Conservation (phyloP, 2,888 invertebrate genomes). For the Sminthurinus aureus region DNA sequence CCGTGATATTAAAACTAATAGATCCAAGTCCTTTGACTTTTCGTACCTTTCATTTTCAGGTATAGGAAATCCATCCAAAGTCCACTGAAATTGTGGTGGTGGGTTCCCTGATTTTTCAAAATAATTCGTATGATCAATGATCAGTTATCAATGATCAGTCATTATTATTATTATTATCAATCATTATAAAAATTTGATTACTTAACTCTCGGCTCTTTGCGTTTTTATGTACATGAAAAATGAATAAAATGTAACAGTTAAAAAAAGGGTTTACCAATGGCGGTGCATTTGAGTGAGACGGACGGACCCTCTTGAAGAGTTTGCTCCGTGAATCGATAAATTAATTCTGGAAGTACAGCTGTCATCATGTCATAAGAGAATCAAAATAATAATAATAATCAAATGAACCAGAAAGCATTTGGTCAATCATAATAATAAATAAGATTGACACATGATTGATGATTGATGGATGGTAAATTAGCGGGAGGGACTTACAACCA, state of each 20-base stretch:
- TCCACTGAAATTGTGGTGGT: slow-evolving; percentile 90
- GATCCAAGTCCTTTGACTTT: neutral
- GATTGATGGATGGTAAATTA: neutral
- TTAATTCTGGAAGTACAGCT: slow-evolving; percentile 88
- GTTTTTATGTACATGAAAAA: too few relatives aligned
- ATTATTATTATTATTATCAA: too few relatives aligned
- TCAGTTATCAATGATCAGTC: too few relatives aligned
- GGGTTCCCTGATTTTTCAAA: slow-evolving; percentile 74
- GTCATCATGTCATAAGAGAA: too few relatives aligned
- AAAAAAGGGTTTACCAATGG: slow-evolving; percentile 66
- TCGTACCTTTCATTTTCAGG: slow-evolving; percentile 74
- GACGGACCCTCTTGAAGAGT: slow-evolving; percentile 90
- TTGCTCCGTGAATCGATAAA: slow-evolving; percentile 91
- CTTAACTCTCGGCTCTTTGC: too few relatives aligned
- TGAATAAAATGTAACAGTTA: too few relatives aligned
- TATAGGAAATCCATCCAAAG: slow-evolving; percentile 85
- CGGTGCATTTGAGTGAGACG: slow-evolving; percentile 90
- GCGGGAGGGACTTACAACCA: slow-evolving; percentile 71
- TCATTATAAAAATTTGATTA: too few relatives aligned
- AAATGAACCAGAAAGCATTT: too few relatives aligned
- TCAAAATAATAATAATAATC: neutral
- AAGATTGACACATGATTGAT: too few relatives aligned
- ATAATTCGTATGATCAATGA: neutral
- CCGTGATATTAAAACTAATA: neutral
- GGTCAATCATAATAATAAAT: too few relatives aligned